Evolutionary conservation across 2,888 invertebrate genomes (phyloP).

Genomic region (Eudemis profundana): DNA sequence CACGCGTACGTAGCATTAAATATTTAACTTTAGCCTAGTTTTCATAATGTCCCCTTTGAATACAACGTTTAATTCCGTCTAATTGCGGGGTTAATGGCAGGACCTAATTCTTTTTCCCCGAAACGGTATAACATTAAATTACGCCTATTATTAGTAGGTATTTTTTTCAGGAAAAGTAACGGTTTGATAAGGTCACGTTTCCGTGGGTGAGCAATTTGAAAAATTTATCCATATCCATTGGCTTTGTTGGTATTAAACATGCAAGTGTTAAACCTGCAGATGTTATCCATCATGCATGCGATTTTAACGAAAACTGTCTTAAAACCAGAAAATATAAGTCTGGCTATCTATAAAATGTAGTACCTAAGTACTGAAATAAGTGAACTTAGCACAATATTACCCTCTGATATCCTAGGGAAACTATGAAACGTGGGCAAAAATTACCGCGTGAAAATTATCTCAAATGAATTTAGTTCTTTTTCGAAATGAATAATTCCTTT

Average conservation of each 20-base stretch:
- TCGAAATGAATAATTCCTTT: too few species aligned
- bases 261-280: neutral
- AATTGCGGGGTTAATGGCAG: conserved; percentile 50
- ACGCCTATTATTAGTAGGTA: conserved; percentile 32
- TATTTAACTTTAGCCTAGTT: conserved; percentile 58
- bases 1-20: conserved; percentile 55
- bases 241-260: conserved; percentile 1
- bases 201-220: neutral
- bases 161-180: conserved; percentile 17
- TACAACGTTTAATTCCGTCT: conserved; percentile 53
- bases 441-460: too few species aligned
- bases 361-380: too few species aligned
- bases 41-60: conserved; percentile 54
- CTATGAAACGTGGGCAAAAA: too few species aligned
- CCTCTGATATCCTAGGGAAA: too few species aligned
- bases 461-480: too few species aligned
- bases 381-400: too few species aligned
- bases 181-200: conserved; percentile 1
- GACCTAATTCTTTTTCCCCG: conserved; percentile 47
- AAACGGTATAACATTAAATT: conserved; percentile 39
- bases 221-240: neutral
- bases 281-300: too few species aligned
- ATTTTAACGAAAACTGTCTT: too few species aligned
- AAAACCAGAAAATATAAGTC: too few species aligned
- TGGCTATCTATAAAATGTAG: too few species aligned